phyloP scores from a whole-genome alignment of 2,113 vertebrate genomes.

The Pyxicephalus adspersus region DNA sequence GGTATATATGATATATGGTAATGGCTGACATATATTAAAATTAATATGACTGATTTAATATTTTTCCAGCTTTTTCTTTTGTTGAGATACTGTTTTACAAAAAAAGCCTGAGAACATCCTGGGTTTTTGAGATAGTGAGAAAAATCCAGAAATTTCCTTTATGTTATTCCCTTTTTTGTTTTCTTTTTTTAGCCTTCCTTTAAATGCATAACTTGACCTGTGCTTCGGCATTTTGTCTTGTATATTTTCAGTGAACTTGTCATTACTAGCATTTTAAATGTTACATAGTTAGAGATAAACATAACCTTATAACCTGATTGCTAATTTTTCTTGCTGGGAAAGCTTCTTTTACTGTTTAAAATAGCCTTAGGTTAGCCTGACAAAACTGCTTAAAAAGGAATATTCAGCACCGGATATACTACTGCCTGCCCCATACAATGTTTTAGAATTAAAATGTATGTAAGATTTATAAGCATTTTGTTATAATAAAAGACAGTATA shows the following conservation, averaged over 20 bases:
- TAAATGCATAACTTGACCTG: slow-evolving; percentile 67
- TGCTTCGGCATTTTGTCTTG: slow-evolving; percentile 71
- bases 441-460: too few species aligned
- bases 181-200: slow-evolving; percentile 62
- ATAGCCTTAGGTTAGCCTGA: background rate
- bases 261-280: slow-evolving; percentile 66
- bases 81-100: background rate
- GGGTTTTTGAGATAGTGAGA: slow-evolving; percentile 7
- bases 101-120: slow-evolving; percentile 47
- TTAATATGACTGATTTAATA: background rate
- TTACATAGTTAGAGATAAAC: slow-evolving; percentile 70
- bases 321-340: slow-evolving; percentile 65
- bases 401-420: background rate
- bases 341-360: slow-evolving; percentile 49
- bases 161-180: slow-evolving; percentile 3
- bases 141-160: slow-evolving; percentile 36
- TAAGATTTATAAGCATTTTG: too few species aligned
- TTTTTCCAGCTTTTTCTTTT: background rate
- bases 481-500: too few species aligned
- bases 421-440: too few species aligned
- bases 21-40: background rate
- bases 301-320: slow-evolving; percentile 67
- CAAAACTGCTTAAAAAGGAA: background rate
- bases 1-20: background rate
- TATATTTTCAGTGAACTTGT: slow-evolving; percentile 66